Evolutionary conservation across 2,888 invertebrate genomes (phyloP).

Genomic region (Ennomos fuscantarius): DNA sequence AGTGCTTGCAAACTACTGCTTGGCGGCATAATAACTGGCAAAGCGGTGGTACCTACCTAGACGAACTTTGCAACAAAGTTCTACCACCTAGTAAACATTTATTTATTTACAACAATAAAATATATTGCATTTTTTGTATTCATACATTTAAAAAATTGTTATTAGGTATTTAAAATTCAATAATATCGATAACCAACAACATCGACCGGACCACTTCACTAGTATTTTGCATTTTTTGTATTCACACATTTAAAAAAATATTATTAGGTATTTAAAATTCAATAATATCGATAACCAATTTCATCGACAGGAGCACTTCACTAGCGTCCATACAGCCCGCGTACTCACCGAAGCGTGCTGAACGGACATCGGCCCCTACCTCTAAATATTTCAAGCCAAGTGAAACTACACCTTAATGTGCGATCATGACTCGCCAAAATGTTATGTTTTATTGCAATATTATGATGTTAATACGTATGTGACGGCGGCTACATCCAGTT

Average conservation of each 20-base stretch:
- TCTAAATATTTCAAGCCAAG: conserved; percentile 53
- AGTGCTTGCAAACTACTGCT: no score
- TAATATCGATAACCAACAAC: conserved; percentile 8
- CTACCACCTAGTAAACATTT: no score
- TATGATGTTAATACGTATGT: conserved; percentile 10
- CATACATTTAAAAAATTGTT: no score
- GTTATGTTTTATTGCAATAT: conserved; percentile 26
- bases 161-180: no score
- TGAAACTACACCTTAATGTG: conserved; percentile 48
- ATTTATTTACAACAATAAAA: no score
- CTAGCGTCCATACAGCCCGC: conserved; percentile 38
- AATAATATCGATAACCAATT: conserved; percentile 9
- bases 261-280: no score
- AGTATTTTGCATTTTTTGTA: not conserved
- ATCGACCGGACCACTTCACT: conserved; percentile 43
- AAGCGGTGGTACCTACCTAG: no score
- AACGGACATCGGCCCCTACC: conserved; percentile 45
- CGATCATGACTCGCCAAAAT: conserved; percentile 5
- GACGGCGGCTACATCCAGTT: no score
- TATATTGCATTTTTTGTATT: not conserved
- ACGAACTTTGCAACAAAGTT: no score
- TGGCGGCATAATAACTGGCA: no score
- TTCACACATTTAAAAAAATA: no score
- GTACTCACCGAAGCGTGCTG: conserved; percentile 53
- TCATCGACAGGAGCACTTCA: conserved; percentile 38